phyloP scores from a whole-genome alignment of 2,113 vertebrate genomes.

The Edolisoma coerulescens region DNA sequence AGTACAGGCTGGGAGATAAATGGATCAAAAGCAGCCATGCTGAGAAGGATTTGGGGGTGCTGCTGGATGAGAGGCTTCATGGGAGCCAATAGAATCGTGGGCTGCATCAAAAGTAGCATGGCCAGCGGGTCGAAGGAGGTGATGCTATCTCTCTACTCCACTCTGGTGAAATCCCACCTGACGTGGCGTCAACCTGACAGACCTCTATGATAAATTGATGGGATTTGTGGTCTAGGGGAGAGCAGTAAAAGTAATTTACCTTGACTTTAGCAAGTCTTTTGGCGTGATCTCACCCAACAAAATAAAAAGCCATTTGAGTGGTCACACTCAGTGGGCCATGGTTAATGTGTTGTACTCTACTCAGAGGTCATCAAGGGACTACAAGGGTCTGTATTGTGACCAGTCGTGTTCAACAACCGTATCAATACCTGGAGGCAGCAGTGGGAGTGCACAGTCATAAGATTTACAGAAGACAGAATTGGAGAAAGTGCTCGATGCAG shows the following conservation, averaged over 20 bases:
- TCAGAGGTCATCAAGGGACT: neutral
- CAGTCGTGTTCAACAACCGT: neutral
- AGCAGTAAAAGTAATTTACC: neutral
- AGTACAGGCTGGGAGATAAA: neutral
- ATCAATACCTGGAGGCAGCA: neutral
- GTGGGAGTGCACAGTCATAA: neutral
- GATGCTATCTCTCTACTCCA: neutral
- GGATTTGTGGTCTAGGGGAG: neutral
- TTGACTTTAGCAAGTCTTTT: neutral
- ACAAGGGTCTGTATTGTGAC: neutral
- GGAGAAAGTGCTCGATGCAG: neutral
- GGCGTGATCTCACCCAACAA: neutral
- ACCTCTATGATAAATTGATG: neutral
- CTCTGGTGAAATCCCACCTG: neutral
- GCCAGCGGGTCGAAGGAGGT: neutral
- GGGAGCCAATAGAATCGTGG: accelerated
- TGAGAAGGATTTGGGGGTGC: neutral
- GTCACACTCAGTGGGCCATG: neutral
- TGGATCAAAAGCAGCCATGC: neutral
- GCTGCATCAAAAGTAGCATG: neutral
- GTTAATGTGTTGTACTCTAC: neutral
- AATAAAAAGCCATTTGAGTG: neutral
- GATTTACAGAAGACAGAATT: neutral
- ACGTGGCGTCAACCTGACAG: neutral
- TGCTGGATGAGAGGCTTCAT: neutral